Percentiles rank a stretch among this genome's conserved stretches.
phyloP scores from a whole-genome alignment of 2,888 invertebrate species.

The Elmis aenea region DNA sequence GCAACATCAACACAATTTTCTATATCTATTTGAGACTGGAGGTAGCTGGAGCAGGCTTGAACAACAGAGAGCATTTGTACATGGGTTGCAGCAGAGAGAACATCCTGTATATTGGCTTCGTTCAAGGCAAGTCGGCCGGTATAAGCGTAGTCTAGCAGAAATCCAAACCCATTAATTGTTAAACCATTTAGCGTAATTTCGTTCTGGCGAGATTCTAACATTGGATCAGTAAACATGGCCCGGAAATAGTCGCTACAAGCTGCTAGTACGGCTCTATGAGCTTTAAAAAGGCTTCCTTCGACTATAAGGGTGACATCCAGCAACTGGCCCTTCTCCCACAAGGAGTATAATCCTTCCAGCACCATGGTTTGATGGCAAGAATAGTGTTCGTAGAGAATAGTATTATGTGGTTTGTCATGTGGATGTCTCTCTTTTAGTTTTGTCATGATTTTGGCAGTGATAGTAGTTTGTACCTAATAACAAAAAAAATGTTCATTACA shows the following conservation, averaged over 20 bases:
- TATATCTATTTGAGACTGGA: slow-evolving; percentile 61
- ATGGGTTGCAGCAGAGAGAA: slow-evolving; percentile 65
- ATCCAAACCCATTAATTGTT: slow-evolving; percentile 58
- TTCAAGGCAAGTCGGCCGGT: slow-evolving; percentile 60
- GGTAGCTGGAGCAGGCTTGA: slow-evolving; percentile 60
- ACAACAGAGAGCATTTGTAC: slow-evolving; percentile 61
- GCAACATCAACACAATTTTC: slow-evolving; percentile 70
- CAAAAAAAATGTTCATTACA: no score
- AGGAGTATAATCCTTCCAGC: slow-evolving; percentile 56
- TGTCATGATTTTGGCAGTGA: slow-evolving; percentile 34
- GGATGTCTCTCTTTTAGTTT: slow-evolving; percentile 40
- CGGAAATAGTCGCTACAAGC: slow-evolving; percentile 71
- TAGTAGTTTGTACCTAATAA: slow-evolving; percentile 3
- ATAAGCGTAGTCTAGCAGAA: slow-evolving; percentile 65
- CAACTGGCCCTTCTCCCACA: slow-evolving; percentile 56
- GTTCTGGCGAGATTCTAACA: slow-evolving; percentile 60
- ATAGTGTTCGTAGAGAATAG: slow-evolving; percentile 52
- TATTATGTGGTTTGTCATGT: slow-evolving; percentile 44
- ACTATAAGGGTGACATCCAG: slow-evolving; percentile 64
- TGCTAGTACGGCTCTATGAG: slow-evolving; percentile 65
- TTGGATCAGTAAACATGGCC: slow-evolving; percentile 70
- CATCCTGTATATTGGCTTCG: slow-evolving; percentile 61
- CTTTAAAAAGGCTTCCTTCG: slow-evolving; percentile 60
- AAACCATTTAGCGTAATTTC: slow-evolving; percentile 64
- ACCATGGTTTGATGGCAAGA: slow-evolving; percentile 55